These are phyloP conservation scores for Meghimatium bilineatum DNA, from an alignment of 2,888 invertebrate species.

Conservation along the genomic window DNA sequence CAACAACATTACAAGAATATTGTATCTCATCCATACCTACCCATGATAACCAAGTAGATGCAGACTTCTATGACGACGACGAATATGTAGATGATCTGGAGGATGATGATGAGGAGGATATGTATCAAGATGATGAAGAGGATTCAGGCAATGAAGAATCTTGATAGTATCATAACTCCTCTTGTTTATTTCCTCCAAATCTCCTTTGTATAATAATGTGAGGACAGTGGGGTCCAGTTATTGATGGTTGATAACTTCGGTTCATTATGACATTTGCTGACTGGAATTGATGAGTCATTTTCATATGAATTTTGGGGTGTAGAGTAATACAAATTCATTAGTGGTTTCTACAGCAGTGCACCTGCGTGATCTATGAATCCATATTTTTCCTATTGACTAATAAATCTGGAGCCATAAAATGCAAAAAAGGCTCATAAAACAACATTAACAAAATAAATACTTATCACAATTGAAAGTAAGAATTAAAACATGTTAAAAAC, in stretches of 20 bases:
- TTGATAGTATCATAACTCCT: constrained; percentile 57
- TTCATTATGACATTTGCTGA: neutral
- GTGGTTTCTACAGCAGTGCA: neutral
- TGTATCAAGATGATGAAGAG: constrained; percentile 67
- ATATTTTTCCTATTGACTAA: no score
- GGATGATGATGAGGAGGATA: constrained; percentile 61
- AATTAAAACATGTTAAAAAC: neutral
- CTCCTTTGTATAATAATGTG: constrained; percentile 13
- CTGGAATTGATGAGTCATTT: neutral
- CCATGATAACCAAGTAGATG: constrained; percentile 67
- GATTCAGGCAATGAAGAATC: constrained; percentile 72
- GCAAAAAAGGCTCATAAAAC: neutral
- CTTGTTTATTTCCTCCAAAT: constrained; percentile 43
- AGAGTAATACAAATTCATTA: neutral
- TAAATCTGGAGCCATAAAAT: no score
- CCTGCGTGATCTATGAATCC: no score
- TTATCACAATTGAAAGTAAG: neutral
- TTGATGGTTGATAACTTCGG: neutral
- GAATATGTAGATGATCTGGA: constrained; percentile 67
- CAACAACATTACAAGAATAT: constrained; percentile 97
- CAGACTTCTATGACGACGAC: constrained; percentile 69
- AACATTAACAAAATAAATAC: neutral
- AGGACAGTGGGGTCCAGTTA: constrained; percentile 15
- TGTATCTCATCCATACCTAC: constrained; percentile 91
- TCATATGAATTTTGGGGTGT: neutral